phyloP scores from a whole-genome alignment of 2,888 invertebrate species.

The Mythimna ferrago region DNA sequence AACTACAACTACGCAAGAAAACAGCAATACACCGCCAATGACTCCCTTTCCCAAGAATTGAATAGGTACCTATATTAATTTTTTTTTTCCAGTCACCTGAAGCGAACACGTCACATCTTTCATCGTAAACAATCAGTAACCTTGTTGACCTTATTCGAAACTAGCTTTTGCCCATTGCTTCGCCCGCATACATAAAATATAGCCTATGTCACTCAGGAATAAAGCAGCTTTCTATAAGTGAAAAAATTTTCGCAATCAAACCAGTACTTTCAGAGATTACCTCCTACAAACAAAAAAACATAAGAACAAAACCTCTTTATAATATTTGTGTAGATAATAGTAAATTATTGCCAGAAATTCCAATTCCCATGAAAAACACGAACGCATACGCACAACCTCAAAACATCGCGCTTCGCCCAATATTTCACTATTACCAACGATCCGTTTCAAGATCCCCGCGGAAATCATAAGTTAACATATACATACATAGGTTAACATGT shows the following conservation, averaged over 20 bases:
- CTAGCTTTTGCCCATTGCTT: too few relatives aligned
- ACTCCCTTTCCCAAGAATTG: background rate
- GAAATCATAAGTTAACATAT: slow-evolving; percentile 53
- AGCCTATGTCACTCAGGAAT: too few relatives aligned
- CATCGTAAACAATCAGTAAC: background rate
- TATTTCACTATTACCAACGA: slow-evolving; percentile 29
- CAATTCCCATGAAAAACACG: slow-evolving; percentile 5
- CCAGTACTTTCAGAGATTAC: too few relatives aligned
- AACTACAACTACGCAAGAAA: background rate
- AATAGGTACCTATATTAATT: background rate
- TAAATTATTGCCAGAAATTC: too few relatives aligned
- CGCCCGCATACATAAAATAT: too few relatives aligned
- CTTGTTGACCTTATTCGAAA: background rate
- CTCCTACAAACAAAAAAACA: too few relatives aligned
- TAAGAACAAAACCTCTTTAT: too few relatives aligned
- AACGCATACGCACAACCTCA: background rate
- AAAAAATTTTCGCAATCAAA: too few relatives aligned
- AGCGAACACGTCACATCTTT: background rate
- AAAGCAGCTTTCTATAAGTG: too few relatives aligned
- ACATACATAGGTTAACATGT: slow-evolving; percentile 43
- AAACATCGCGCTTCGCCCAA: slow-evolving; percentile 13
- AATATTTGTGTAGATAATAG: too few relatives aligned
- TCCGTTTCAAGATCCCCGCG: slow-evolving; percentile 36
- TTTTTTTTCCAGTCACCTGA: background rate
- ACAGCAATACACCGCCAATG: background rate